Conservation (phyloP, 1,140 invertebrate genomes). For the Lepidurus arcticus region DNA sequence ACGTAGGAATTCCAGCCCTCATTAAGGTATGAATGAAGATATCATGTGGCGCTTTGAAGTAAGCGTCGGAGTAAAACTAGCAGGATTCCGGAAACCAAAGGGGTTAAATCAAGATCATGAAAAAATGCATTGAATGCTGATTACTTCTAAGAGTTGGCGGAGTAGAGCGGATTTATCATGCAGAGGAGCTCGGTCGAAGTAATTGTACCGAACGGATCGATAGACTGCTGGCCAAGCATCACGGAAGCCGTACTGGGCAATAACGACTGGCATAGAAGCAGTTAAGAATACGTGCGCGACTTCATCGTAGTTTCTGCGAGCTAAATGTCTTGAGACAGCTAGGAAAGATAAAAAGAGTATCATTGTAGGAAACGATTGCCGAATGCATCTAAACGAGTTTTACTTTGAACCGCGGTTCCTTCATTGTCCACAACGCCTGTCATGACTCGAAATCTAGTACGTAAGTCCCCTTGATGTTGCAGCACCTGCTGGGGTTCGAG, state of each 20-base stretch:
- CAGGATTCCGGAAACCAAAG: neutral
- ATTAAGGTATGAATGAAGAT: conserved; percentile 41
- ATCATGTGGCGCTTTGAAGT: conserved; percentile 42
- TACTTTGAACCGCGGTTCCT: conserved; percentile 40
- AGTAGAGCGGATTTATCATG: conserved; percentile 41
- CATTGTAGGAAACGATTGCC: neutral
- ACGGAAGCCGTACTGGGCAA: conserved; percentile 44
- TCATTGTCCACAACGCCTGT: conserved; percentile 56
- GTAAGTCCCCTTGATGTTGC: conserved; percentile 46
- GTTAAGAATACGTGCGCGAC: conserved; percentile 49
- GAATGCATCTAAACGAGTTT: neutral
- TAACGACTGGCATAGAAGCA: conserved; percentile 48
- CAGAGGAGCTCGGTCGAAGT: conserved; percentile 45
- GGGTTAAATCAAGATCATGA: neutral
- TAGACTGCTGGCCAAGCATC: conserved; percentile 40
- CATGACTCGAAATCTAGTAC: conserved; percentile 49
- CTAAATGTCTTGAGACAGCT: conserved; percentile 44
- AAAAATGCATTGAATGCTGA: neutral
- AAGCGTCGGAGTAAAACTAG: conserved; percentile 45
- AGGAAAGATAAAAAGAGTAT: conserved; percentile 33
- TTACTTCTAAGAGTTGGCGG: conserved; percentile 39
- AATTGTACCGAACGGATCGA: conserved; percentile 51
- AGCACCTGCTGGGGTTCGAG: conserved; percentile 48
- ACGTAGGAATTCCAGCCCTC: conserved; percentile 36
- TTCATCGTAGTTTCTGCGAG: conserved; percentile 47